phyloP scores from a whole-genome alignment of 2,113 vertebrate genomes.

The Misgurnus mizolepis region DNA sequence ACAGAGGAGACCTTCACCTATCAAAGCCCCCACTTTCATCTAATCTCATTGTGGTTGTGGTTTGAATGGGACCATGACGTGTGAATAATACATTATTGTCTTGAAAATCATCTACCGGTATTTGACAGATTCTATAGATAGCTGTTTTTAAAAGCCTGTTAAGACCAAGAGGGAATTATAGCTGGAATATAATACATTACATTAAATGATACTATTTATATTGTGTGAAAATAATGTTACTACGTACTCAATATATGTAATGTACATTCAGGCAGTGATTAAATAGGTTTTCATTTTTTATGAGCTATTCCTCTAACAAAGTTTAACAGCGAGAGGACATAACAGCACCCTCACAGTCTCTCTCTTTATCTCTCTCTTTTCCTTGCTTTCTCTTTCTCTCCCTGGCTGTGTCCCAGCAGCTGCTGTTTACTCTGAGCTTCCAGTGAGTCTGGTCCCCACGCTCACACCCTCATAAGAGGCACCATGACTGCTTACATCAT shows the following conservation, averaged over 20 bases:
- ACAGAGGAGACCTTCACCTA: neutral
- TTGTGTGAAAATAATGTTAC: no score
- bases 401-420: slow-evolving; percentile 53
- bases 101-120: neutral
- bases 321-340: neutral
- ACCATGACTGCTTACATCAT: no score
- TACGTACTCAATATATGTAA: no score
- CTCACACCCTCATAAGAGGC: no score
- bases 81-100: no score
- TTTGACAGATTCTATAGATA: neutral
- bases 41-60: neutral
- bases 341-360: neutral
- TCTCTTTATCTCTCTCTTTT: neutral
- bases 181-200: no score
- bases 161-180: neutral
- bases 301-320: neutral
- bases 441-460: slow-evolving; percentile 63
- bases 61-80: neutral
- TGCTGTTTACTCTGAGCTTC: slow-evolving; percentile 74
- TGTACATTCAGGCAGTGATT: neutral
- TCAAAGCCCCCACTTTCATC: neutral
- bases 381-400: neutral
- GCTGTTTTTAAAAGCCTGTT: neutral
- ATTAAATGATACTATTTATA: no score
- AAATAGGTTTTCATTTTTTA: neutral